A percentile compares a stretch with the other conserved stretches of the same genome.
These are phyloP conservation scores for Dromiciops gliroides DNA, from an alignment of 2,113 vertebrate genomes.

Conservation along the genomic window DNA sequence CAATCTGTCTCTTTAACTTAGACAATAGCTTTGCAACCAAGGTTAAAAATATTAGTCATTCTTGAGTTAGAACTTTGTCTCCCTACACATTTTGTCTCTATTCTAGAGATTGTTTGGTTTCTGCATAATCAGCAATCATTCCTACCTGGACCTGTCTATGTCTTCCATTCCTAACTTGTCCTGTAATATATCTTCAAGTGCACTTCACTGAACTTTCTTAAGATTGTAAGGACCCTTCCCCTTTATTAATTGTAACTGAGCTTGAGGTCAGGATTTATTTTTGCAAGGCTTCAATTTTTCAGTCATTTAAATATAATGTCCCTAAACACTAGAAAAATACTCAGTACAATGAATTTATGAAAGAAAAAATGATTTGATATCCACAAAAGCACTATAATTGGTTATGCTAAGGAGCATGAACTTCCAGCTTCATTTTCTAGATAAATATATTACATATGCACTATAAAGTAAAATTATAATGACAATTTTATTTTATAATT, in stretches of 20 bases:
- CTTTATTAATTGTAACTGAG: not conserved
- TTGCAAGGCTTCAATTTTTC: not conserved
- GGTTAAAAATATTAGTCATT: constrained; percentile 64
- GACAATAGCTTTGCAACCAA: constrained; percentile 48
- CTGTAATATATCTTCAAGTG: not conserved
- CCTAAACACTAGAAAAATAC: not conserved
- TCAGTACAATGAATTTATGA: not conserved
- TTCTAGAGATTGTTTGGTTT: constrained; percentile 31
- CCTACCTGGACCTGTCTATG: constrained; percentile 23
- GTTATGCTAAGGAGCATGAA: not conserved
- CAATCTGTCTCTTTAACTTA: constrained; percentile 66
- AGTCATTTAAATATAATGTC: constrained; percentile 24
- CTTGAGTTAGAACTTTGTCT: constrained; percentile 53
- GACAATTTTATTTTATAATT: not conserved
- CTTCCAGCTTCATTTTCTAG: not conserved
- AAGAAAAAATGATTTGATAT: not conserved
- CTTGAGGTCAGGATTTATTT: not conserved
- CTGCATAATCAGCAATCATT: constrained; percentile 46
- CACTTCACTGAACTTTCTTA: constrained; percentile 21
- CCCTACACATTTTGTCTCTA: constrained; percentile 40
- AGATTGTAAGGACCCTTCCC: not conserved
- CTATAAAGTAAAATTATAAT: not conserved
- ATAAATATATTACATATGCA: not conserved
- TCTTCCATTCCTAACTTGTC: constrained; percentile 30
- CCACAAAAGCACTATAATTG: not conserved